Evolutionary conservation across 2,797 vertebrate genomes (phyloP), one percentile per base, ranked within the genome.

Genomic region (Spea hammondii): DNA sequence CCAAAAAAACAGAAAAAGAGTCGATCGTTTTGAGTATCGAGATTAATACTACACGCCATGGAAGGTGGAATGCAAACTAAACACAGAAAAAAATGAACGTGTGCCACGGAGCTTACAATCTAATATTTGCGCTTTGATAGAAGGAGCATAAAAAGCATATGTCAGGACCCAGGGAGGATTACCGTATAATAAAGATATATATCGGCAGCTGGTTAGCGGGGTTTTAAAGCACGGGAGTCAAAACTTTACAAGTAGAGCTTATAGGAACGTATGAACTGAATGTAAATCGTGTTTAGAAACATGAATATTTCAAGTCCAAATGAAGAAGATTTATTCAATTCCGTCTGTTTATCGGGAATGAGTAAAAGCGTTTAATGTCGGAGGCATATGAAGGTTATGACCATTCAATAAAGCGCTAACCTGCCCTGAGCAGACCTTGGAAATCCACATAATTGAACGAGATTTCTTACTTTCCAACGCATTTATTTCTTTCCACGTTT

Each of bases 371-470:
- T 60, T 17, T 55, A 4, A 9, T 48, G 65, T 50, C 14, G 12
- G 45, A 54, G 48, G 45, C 65, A 69, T 75, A 72, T 72, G 49
- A 44, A 73, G 79, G 79, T 77, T 77, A 66, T 32, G 79, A 77
- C 70, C 70, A 12, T 59, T 82, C n/a, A 72, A 32, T 76, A 54
- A 72, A 45, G 13, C 3, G 62, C 45, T 45, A 10, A 44, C 44
- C 50, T 46, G 32, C 65, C 69, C 50, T 4, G 0, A 2, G 45
- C 68, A 55, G 72, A 76, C 76, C 65, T 70, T 70, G 44, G 51
- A 8, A 47, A n/a, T 11, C 49, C 14, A 0, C 3, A 48, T 76
- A 76, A 83, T 82, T 82, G 79, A 73, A 47, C n/a, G 50, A n/a
- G 48, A 59, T 5, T 7, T 5, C 32, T 7, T 0, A 0, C 68